Evolutionary conservation across 1,140 invertebrate species (phyloP).

Genomic region (Nixonia krombeini): DNA sequence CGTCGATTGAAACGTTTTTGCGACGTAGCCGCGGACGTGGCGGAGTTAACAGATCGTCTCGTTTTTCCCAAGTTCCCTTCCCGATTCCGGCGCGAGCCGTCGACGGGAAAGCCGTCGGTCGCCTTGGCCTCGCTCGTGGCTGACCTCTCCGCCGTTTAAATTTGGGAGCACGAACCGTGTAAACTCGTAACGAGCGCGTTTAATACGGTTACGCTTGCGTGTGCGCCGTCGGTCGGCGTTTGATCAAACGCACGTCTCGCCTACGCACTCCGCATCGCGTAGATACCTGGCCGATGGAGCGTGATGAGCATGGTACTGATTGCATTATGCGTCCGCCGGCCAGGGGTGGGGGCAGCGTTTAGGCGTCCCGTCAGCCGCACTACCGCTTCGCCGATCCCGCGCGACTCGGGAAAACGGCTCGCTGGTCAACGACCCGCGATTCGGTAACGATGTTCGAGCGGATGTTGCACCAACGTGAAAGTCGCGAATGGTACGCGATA

Average conservation of each 20-base stretch:
- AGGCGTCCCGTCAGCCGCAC: conserved; percentile 36
- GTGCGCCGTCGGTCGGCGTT: conserved; percentile 51
- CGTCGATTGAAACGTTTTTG: conserved; percentile 51
- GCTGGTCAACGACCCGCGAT: no score
- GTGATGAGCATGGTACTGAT: conserved; percentile 62
- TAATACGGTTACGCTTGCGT: conserved; percentile 51
- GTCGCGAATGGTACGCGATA: no score
- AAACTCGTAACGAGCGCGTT: conserved; percentile 50
- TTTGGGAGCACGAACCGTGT: conserved; percentile 49
- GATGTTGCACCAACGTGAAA: no score
- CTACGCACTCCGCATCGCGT: conserved; percentile 59
- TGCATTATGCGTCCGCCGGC: conserved; percentile 45
- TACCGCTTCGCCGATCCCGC: no score
- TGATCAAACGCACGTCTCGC: conserved; percentile 65
- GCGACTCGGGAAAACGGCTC: conserved; percentile 29
- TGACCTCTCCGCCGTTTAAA: conserved; percentile 44
- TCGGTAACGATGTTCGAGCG: no score
- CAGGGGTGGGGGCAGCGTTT: conserved; percentile 39
- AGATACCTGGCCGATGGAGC: conserved; percentile 51
- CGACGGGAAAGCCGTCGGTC: conserved; percentile 8
- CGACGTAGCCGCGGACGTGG: conserved; percentile 29
- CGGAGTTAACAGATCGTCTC: conserved; percentile 39
- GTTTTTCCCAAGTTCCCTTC: conserved; percentile 34
- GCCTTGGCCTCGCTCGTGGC: conserved; percentile 4
- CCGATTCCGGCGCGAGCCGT: conserved; percentile 14